Evolutionary conservation across 2,113 vertebrate genomes (phyloP), one percentile per base, ranked within the genome.

Genomic region (Dissostichus mawsoni): DNA sequence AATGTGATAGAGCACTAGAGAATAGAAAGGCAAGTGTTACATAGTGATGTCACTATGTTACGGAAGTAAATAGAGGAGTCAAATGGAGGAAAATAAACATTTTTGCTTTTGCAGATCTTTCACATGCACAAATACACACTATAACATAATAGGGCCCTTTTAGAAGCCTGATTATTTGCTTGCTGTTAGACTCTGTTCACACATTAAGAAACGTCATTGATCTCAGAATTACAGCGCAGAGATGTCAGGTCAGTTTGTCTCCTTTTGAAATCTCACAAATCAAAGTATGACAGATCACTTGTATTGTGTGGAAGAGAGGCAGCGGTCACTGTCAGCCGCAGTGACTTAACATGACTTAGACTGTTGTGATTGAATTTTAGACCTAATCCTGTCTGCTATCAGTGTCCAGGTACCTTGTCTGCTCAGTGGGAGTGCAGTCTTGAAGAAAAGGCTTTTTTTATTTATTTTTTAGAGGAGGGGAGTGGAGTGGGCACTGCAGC

Each of bases 401-500:
- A 80, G 87, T 86, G 88, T 86, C 88, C 86, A 88, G 90, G 84
- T 90, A 81, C 84, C 87, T 80, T 90, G 90, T 92, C 81, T 78
- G 79, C 89, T 86, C 65, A 64, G 85, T 84, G 73, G 89, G 80
- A 89, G 83, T 82, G 76, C 58, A 88, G 85, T 81, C 83, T 79
- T 33, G 4, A 67, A 72, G 73, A 87, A 81, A 45, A 57, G 41
- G 11, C 1, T 29, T 58, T 84, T 45, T 81, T 52, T 48, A 45
- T 64, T 82, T 68, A 52, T 71, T 66, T 25, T 17, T 25, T 68
- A 53, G 71, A 75, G 68, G 69, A 84, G 78, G 74, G 81, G 75
- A 89, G 80, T 85, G 72, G 81, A 90, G 90, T 91, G 90, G 92
- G 90, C 90, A 87, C 77, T 91, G 91, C 83, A 82, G 89, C 90